Base-by-base conservation (phyloP, 2,888 invertebrate genomes). In the Amiota communis region DNA sequence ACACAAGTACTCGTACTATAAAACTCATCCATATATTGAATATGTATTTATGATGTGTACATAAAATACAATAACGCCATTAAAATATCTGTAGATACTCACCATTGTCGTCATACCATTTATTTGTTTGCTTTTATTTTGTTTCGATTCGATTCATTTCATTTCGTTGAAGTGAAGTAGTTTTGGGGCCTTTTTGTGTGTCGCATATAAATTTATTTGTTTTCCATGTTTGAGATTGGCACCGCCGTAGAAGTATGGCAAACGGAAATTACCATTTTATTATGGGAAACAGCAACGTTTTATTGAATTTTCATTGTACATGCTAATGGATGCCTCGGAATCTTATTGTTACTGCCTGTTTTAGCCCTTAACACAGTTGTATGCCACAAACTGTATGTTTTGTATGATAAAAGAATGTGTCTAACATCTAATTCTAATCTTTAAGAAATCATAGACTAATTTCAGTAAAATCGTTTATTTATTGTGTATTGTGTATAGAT, bases 231-330 rank as follows among this genome's bases (percentile, higher is more conserved):
- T 15, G n/a, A 13, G 71, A 49, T 74, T 61, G 76, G 68, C 65
- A n/a, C 8, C 53, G 53, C 53, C 13, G 53, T 6, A n/a, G 12
- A 51, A 51, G 53, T 8, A 47, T 64, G 70, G 73, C 73, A 75
- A 76, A 80, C 82, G 82, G 82, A 83, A 83, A 83, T 83, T 85
- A 82, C 81, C 85, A 83, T 83, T 83, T 83, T 83, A 83, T 83
- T 85, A 85, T 79, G 85, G 36, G 36, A 36, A 6, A 36, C 36
- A 36, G 36, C 8, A 6, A 36, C 36, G 36, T 36, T 36, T 36
- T 36, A 36, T 36, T 36, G 36, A 36, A 36, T 36, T 4, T 36
- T 36, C 36, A 36, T 36, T 36, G 6, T 4, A 36, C 36, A 36
- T 36, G 2, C 36, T 36, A 36, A 36, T 36, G 36, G 36, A 36